Conservation (phyloP, 2,888 invertebrate genomes). For the Ectemnius lituratus region DNA sequence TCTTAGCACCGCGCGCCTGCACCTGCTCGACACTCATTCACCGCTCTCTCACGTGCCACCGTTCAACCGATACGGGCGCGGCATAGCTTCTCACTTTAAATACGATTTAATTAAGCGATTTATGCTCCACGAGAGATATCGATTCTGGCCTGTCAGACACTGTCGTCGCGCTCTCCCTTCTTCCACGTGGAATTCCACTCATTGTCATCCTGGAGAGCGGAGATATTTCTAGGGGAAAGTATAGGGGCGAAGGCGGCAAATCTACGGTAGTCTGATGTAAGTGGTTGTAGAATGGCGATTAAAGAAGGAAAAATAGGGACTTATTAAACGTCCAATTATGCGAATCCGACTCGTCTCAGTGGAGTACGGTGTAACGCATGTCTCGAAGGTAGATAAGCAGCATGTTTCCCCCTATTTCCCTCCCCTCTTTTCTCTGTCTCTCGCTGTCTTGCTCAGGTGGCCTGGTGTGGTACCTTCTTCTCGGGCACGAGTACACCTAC, state of each 20-base stretch:
- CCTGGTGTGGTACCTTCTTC: neutral
- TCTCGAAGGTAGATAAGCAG: constrained; percentile 49
- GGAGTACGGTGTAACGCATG: constrained; percentile 50
- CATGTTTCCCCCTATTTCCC: neutral
- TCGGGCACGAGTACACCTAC: constrained; percentile 36
- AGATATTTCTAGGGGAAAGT: too few relatives aligned
- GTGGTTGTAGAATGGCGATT: neutral
- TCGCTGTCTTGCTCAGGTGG: constrained; percentile 4
- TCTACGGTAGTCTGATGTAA: neutral
- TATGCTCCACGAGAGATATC: constrained; percentile 6
- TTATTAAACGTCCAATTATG: constrained; percentile 56
- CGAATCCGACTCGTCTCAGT: constrained; percentile 52
- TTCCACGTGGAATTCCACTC: neutral
- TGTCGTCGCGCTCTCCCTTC: neutral
- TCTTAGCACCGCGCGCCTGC: constrained; percentile 36
- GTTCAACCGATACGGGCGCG: constrained; percentile 44
- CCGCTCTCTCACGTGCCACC: constrained; percentile 37
- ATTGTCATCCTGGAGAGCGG: too few relatives aligned
- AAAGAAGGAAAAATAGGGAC: constrained; percentile 18
- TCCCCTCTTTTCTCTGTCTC: neutral
- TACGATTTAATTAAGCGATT: constrained; percentile 60
- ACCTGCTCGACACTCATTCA: constrained; percentile 61
- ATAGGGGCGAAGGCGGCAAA: neutral
- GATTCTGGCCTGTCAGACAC: neutral
- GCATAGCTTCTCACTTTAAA: constrained; percentile 52